phyloP scores from a whole-genome alignment of 2,888 invertebrate genomes.

The Eretmocerus hayati region DNA sequence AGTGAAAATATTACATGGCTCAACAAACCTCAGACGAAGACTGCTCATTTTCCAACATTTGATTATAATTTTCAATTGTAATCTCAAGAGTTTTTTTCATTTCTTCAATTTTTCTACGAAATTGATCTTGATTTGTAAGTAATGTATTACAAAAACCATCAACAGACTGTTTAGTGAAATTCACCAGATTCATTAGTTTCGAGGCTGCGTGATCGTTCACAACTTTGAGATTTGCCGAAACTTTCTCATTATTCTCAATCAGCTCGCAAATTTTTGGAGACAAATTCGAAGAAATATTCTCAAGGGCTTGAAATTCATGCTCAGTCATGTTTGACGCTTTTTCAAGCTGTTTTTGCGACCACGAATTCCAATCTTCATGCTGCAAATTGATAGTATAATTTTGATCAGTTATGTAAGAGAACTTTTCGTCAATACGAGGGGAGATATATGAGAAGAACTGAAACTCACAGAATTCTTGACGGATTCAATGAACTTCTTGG shows the following conservation, averaged over 20 bases:
- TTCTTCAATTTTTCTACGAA: conserved; percentile 26
- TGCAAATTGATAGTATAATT: conserved; percentile 15
- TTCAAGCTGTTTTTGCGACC: conserved; percentile 29
- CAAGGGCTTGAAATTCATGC: conserved; percentile 26
- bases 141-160: conserved; percentile 26
- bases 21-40: conserved; percentile 23
- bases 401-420: too few relatives aligned
- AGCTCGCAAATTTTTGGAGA: conserved; percentile 30
- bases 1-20: too few relatives aligned
- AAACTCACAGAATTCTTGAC: conserved; percentile 32
- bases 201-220: conserved; percentile 27
- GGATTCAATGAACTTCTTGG: conserved; percentile 26
- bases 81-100: conserved; percentile 27
- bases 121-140: conserved; percentile 27
- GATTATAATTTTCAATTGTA: conserved; percentile 26
- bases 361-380: conserved; percentile 31
- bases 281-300: conserved; percentile 26
- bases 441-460: neutral
- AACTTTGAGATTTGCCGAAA: conserved; percentile 31
- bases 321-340: conserved; percentile 27
- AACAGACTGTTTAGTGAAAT: conserved; percentile 29
- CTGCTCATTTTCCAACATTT: too few relatives aligned
- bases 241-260: conserved; percentile 32
- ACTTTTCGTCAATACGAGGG: neutral
- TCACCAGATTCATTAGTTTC: conserved; percentile 30